Evolutionary conservation across 2,888 invertebrate species (phyloP).

Genomic region (Himalopsyche anomala): DNA sequence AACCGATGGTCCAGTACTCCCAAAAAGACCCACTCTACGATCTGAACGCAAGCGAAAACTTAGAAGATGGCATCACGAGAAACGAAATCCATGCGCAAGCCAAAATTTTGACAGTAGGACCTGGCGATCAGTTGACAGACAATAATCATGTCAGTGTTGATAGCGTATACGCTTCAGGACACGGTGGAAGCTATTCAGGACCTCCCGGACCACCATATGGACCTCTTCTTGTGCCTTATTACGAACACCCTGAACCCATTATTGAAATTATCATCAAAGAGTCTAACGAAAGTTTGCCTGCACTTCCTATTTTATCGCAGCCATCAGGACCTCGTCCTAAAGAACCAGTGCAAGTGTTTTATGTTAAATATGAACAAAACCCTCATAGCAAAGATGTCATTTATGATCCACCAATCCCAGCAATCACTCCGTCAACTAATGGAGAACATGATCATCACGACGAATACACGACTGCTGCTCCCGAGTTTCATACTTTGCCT

Average conservation of each 20-base stretch:
- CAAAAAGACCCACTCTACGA: conserved; percentile 88
- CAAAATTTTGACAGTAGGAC: conserved; percentile 72
- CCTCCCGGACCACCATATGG: conserved; percentile 75
- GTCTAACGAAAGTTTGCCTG: conserved; percentile 88
- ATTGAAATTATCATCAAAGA: conserved; percentile 95
- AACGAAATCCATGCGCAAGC: conserved; percentile 76
- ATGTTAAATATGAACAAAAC: conserved; percentile 93
- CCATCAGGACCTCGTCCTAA: conserved; percentile 76
- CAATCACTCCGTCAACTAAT: conserved; percentile 83
- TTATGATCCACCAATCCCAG: conserved; percentile 88
- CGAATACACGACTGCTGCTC: conserved; percentile 77
- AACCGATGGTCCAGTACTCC: conserved; percentile 87
- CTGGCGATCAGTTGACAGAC: conserved; percentile 70
- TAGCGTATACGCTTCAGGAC: conserved; percentile 75
- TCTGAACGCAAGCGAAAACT: conserved; percentile 74
- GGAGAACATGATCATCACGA: conserved; percentile 78
- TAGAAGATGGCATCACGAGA: conserved; percentile 72
- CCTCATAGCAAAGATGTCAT: conserved; percentile 84
- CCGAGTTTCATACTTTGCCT: conserved; percentile 70
- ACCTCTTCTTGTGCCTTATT: conserved; percentile 76
- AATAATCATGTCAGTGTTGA: conserved; percentile 74
- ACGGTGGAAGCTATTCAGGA: conserved; percentile 67
- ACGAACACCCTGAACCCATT: conserved; percentile 91
- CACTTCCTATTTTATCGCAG: conserved; percentile 76
- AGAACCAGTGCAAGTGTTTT: conserved; percentile 93